A percentile compares a stretch with the other conserved stretches of the same genome.
Evolutionary conservation across 2,113 vertebrate species (phyloP).

Genomic region (Siniperca chuatsi): DNA sequence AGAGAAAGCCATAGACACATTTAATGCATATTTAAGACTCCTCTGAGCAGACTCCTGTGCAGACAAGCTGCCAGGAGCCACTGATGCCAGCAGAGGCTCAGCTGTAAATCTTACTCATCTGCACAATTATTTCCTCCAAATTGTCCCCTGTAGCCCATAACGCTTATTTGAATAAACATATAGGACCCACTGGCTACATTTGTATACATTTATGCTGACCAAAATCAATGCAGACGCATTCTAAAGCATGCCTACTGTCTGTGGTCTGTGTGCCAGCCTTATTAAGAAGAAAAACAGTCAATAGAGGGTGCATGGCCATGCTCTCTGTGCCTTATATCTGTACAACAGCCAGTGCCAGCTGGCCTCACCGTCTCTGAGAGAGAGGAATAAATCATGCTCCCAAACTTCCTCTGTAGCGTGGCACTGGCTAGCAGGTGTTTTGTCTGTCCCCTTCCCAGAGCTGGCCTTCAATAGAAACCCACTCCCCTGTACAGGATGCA

Average conservation of each 20-base stretch:
- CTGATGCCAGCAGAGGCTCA: constrained; percentile 23
- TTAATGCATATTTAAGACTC: constrained; percentile 37
- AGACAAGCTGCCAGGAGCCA: constrained; percentile 42
- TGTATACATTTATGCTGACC: constrained; percentile 41
- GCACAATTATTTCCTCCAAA: constrained; percentile 35
- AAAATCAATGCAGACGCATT: constrained; percentile 60
- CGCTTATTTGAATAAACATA: constrained; percentile 50
- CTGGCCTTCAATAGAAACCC: constrained; percentile 89
- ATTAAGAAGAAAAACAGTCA: constrained; percentile 47
- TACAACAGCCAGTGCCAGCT: constrained; percentile 86
- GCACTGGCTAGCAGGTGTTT: constrained; percentile 93
- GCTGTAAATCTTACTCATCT: constrained; percentile 40
- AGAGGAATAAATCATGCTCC: constrained; percentile 88
- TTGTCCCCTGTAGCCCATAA: constrained; percentile 47
- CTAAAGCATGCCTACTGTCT: constrained; percentile 39
- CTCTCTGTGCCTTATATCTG: constrained; percentile 68
- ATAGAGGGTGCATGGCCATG: constrained; percentile 46
- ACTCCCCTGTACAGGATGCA: constrained; percentile 91
- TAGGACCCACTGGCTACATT: constrained; percentile 28
- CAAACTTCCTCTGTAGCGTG: constrained; percentile 90
- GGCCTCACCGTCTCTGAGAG: constrained; percentile 78
- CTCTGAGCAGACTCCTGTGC: constrained; percentile 32
- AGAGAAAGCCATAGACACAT: constrained; percentile 46
- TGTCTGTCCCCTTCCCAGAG: constrained; percentile 90
- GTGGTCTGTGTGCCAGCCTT: constrained; percentile 49